Base-by-base conservation (phyloP, 1,140 invertebrate genomes). In the Andrena cerasifolii region DNA sequence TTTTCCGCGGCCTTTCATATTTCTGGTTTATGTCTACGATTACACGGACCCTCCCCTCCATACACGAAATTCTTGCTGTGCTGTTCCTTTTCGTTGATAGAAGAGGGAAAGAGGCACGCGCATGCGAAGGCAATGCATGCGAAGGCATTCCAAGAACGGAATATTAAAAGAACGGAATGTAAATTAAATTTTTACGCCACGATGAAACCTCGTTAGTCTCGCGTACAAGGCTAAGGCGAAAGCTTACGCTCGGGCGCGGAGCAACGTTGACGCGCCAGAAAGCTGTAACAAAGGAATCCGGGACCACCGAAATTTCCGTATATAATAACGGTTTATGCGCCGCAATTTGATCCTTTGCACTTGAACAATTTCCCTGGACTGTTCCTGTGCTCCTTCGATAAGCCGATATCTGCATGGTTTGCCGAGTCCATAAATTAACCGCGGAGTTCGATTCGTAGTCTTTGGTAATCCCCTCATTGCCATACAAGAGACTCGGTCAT, bases 341-440 rank as follows among this genome's bases (percentile, higher is more conserved):
- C 74, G 80, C 75, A 71, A 82, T 82, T 82, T 33, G 62, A 79
- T 83, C 72, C 53, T 63, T 73, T 63, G 63, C 72, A 77, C 56
- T 72, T 65, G 83, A 80, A 80, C 78, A 84, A 80, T 84, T 85
- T 74, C 63, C 51, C 45, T 5, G 56, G 47, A 65, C 70, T 65
- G 58, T 73, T 84, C 51, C 62, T 14, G 6, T n/a, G 51, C 33
- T 36, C n/a, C 61, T 66, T 85, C 73, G 82, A 80, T 84, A 84
- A 80, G 62, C 78, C 82, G 82, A 80, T 85, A 85, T 80, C 62
- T 77, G 72, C 62, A 80, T 40, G 67, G 83, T 84, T 80, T 74
- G 73, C 53, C 28, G 63, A 78, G 71, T 84, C 82, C 73, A 85
- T 85, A 84, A 84, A 85, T 85, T 84, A 84, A 61, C 36, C 73